Percentiles rank a stretch among this genome's conserved stretches.
phyloP scores from a whole-genome alignment of 2,888 invertebrate genomes.

The Lycophotia porphyrea region DNA sequence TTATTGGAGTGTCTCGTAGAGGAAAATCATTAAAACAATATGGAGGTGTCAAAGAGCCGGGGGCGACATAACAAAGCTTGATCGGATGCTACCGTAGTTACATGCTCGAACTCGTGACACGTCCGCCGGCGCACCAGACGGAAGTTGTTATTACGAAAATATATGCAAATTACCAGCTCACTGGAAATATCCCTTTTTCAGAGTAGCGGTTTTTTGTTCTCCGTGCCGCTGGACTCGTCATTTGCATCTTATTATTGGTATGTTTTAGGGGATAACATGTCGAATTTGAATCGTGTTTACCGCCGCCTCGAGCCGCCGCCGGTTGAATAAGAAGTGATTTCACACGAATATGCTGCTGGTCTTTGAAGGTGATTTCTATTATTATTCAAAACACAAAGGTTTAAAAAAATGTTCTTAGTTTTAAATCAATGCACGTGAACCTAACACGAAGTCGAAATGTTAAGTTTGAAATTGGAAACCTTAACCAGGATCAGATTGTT shows the following conservation, averaged over 20 bases:
- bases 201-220: conserved; percentile 80
- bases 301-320: conserved; percentile 76
- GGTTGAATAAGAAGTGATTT: conserved; percentile 83
- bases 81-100: conserved; percentile 71
- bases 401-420: conserved; percentile 70
- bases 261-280: conserved; percentile 85
- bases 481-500: conserved; percentile 72
- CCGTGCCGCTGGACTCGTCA: conserved; percentile 80
- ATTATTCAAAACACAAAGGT: conserved; percentile 75
- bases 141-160: conserved; percentile 88
- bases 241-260: conserved; percentile 88
- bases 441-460: conserved; percentile 52
- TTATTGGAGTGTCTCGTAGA: conserved; percentile 36
- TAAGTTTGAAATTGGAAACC: conserved; percentile 70
- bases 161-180: conserved; percentile 86
- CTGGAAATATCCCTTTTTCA: conserved; percentile 81
- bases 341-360: conserved; percentile 73
- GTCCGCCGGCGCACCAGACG: conserved; percentile 80
- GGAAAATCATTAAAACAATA: conserved; percentile 60
- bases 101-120: conserved; percentile 78
- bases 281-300: conserved; percentile 84
- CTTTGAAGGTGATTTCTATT: conserved; percentile 62
- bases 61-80: conserved; percentile 66
- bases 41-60: conserved; percentile 56
- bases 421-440: conserved; percentile 66